These are phyloP conservation scores for Limenitis camilla DNA, from an alignment of 2,888 invertebrate species.

Conservation along the genomic window DNA sequence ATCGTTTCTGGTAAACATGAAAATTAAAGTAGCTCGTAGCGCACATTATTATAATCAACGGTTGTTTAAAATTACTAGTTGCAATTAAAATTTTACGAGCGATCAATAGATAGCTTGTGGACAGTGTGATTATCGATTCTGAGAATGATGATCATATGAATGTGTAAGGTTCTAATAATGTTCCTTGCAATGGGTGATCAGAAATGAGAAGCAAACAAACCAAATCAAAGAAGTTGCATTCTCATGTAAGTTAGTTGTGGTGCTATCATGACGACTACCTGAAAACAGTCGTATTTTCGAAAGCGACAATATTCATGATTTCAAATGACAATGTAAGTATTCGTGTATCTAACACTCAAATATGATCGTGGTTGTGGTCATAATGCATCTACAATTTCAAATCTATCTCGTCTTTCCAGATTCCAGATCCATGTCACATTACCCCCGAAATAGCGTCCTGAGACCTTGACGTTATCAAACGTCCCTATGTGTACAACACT, in stretches of 20 bases:
- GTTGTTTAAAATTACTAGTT: too few species aligned
- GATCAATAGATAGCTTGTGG: too few species aligned
- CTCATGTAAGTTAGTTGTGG: constrained; percentile 5
- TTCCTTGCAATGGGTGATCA: constrained; percentile 63
- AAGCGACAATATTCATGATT: neutral
- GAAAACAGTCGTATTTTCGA: neutral
- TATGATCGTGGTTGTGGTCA: constrained; percentile 18
- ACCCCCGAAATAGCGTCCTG: constrained; percentile 28
- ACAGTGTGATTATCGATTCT: too few species aligned
- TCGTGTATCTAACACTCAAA: too few species aligned
- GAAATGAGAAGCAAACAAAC: constrained; percentile 54
- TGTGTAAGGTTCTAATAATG: constrained; percentile 53
- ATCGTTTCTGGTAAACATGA: constrained; percentile 3
- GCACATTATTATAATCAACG: neutral
- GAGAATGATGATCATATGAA: constrained; percentile 22
- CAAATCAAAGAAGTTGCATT: constrained; percentile 28
- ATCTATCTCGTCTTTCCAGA: constrained; percentile 11
- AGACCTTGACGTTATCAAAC: constrained; percentile 42
- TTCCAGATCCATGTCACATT: constrained; percentile 21
- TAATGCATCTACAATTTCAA: constrained; percentile 31
- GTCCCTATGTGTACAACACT: constrained; percentile 58
- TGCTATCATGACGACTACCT: constrained; percentile 9
- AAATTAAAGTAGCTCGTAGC: neutral
- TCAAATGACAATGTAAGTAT: too few species aligned
- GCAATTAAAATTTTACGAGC: too few species aligned